Percentiles rank a stretch among this genome's conserved stretches.
Conservation (phyloP, 2,888 invertebrate species). For the Malacosoma neustria region DNA sequence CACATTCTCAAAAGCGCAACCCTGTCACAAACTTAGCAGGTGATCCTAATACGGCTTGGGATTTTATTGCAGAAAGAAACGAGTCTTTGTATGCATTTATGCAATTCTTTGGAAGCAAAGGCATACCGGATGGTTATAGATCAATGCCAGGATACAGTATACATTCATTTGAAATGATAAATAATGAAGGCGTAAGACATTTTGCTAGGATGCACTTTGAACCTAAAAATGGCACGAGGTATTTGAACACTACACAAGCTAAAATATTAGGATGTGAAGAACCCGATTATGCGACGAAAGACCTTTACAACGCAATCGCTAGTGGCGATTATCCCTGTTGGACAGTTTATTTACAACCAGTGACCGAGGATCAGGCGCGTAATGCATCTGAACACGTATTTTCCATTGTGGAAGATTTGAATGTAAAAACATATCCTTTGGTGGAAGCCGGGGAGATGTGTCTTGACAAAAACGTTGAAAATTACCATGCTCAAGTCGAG, state of each 20-base stretch:
- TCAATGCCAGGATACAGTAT: slow-evolving; percentile 95
- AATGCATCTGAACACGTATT: slow-evolving; percentile 88
- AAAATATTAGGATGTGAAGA: slow-evolving; percentile 78
- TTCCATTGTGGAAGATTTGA: slow-evolving; percentile 91
- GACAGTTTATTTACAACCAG: slow-evolving; percentile 85
- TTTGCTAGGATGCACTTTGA: slow-evolving; percentile 93
- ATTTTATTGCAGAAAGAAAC: slow-evolving; percentile 88
- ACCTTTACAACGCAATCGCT: slow-evolving; percentile 89
- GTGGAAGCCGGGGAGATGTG: slow-evolving; percentile 86
- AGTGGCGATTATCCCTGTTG: slow-evolving; percentile 82
- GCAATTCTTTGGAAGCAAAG: slow-evolving; percentile 89
- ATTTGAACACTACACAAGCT: slow-evolving; percentile 79
- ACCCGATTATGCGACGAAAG: slow-evolving; percentile 89
- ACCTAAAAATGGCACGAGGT: slow-evolving; percentile 90
- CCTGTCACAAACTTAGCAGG: slow-evolving; percentile 91
- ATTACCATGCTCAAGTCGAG: slow-evolving; percentile 92
- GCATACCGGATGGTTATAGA: slow-evolving; percentile 91
- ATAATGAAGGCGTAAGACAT: slow-evolving; percentile 77
- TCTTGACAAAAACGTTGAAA: slow-evolving; percentile 87
- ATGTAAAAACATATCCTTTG: slow-evolving; percentile 82
- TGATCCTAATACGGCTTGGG: slow-evolving; percentile 94
- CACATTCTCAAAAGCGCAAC: slow-evolving; percentile 94
- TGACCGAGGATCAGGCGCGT: slow-evolving; percentile 87
- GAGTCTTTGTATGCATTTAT: slow-evolving; percentile 88
- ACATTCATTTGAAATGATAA: slow-evolving; percentile 91